Percentiles rank a stretch among this genome's conserved stretches.
Conservation (phyloP, 1,140 invertebrate genomes). For the Kradibia gibbosae region DNA sequence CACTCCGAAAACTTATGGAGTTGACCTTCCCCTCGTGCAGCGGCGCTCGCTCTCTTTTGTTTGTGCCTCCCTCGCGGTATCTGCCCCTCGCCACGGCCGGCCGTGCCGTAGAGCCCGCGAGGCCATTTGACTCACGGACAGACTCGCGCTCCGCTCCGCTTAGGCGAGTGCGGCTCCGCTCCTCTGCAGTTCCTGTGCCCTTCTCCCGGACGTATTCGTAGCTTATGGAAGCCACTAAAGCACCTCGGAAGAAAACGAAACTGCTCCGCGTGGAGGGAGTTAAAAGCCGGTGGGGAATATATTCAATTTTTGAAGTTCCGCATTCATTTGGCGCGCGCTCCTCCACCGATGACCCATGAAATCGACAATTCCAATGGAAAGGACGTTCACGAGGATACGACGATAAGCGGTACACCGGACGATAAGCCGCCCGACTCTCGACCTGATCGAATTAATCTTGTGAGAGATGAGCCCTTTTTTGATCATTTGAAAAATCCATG, state of each 20-base stretch:
- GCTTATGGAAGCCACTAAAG: conserved; percentile 50
- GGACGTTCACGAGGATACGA: neutral
- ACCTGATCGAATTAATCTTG: conserved; percentile 23
- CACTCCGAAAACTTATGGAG: conserved; percentile 43
- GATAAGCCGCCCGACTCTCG: neutral
- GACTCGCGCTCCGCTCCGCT: neutral
- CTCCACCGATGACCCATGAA: conserved; percentile 35
- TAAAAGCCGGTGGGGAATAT: conserved; percentile 43
- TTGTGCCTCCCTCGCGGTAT: neutral
- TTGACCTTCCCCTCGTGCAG: conserved; percentile 40
- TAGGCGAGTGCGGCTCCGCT: neutral
- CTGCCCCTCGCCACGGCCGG: neutral
- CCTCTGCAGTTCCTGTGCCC: neutral
- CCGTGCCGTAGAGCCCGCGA: neutral
- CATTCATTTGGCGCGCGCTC: neutral
- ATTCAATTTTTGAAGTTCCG: conserved; percentile 49
- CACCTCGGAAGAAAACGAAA: conserved; percentile 29
- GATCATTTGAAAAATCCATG: too few species aligned
- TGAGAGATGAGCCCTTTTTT: neutral
- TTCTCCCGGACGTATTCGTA: conserved; percentile 34
- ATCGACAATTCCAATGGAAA: conserved; percentile 32
- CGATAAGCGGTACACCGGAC: neutral
- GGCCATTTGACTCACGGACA: neutral
- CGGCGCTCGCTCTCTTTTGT: conserved; percentile 19
- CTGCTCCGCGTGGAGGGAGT: conserved; percentile 22